phyloP scores from a whole-genome alignment of 2,113 vertebrate species.

The Pteropus alecto region DNA sequence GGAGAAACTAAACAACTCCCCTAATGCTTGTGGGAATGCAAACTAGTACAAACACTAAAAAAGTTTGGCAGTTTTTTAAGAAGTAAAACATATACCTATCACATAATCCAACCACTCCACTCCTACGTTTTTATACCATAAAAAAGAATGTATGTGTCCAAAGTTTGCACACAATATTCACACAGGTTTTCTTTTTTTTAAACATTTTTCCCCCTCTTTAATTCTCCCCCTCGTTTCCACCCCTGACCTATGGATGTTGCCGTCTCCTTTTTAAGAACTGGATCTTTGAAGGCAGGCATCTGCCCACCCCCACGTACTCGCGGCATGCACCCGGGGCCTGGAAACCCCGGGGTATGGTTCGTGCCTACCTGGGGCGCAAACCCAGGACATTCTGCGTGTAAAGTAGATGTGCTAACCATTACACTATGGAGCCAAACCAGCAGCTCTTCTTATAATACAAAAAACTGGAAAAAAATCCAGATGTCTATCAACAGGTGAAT shows the following conservation, averaged over 20 bases:
- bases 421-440: too few relatives aligned
- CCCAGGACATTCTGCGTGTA: too few relatives aligned
- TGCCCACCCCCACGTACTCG: too few relatives aligned
- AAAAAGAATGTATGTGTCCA: background rate
- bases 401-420: too few relatives aligned
- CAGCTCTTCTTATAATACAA: background rate
- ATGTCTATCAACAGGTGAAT: background rate
- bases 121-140: background rate
- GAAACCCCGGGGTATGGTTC: too few relatives aligned
- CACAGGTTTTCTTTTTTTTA: background rate
- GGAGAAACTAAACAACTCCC: background rate
- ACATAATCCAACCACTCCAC: background rate
- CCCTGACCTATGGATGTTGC: too few relatives aligned
- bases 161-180: background rate
- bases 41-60: background rate
- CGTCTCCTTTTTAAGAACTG: too few relatives aligned
- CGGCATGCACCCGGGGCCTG: too few relatives aligned
- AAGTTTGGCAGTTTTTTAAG: background rate
- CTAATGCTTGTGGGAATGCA: background rate
- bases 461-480: background rate
- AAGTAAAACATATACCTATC: background rate
- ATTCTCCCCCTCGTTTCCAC: too few relatives aligned
- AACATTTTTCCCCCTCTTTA: too few relatives aligned
- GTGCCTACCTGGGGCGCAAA: too few relatives aligned
- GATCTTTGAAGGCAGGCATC: too few relatives aligned